A percentile compares a stretch with the other conserved stretches of the same genome.
Conservation (phyloP, 2,888 invertebrate genomes). For the Oegoconia quadripuncta region DNA sequence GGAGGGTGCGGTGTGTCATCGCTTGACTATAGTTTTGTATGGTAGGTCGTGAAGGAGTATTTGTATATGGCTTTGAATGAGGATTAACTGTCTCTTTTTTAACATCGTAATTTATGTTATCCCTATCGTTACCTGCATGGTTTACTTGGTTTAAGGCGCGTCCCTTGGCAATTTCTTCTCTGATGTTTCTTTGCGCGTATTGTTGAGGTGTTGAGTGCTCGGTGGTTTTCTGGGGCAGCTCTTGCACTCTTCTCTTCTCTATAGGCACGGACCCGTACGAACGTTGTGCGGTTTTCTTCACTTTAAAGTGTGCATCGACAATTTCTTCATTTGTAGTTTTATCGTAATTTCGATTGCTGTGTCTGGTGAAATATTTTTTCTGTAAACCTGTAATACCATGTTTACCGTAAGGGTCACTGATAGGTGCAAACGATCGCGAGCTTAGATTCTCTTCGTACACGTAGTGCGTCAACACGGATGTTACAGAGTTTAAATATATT, state of each 20-base stretch:
- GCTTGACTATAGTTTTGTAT: too few relatives aligned
- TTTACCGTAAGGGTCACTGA: constrained; percentile 28
- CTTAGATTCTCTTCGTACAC: constrained; percentile 40
- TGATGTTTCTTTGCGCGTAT: not conserved
- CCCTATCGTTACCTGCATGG: too few relatives aligned
- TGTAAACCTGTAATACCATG: constrained; percentile 26
- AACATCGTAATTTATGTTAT: too few relatives aligned
- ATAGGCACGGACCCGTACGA: not conserved
- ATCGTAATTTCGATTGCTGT: constrained; percentile 26
- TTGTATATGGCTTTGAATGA: too few relatives aligned
- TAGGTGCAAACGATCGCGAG: constrained; percentile 31
- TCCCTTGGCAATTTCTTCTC: not conserved
- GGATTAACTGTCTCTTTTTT: too few relatives aligned
- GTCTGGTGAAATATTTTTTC: constrained; percentile 34
- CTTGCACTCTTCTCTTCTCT: not conserved
- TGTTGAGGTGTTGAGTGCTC: not conserved
- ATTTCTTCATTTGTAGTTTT: constrained; percentile 34
- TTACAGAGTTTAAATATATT: constrained; percentile 29
- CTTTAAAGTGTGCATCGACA: constrained; percentile 43
- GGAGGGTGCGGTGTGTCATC: not conserved
- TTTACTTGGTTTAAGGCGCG: too few relatives aligned
- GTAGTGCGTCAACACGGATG: constrained; percentile 35
- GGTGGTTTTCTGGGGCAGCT: not conserved
- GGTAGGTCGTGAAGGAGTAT: too few relatives aligned
- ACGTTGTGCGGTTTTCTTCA: constrained; percentile 25